Base-by-base conservation (phyloP, 2,113 vertebrate genomes). In the cat (Felis catus) region DNA sequence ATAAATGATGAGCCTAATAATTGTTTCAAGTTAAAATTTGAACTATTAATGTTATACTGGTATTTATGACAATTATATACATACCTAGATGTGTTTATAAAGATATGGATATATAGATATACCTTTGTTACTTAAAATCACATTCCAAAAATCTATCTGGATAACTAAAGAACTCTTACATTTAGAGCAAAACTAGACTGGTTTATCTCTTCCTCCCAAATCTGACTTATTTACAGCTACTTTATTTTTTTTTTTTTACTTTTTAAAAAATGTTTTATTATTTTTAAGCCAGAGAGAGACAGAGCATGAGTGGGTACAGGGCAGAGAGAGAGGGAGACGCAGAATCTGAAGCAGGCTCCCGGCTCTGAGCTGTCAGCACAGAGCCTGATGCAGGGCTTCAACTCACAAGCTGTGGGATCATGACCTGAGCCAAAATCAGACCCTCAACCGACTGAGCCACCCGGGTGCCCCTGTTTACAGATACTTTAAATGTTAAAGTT, bases 101-200 rank as follows among this genome's bases (percentile, higher is more conserved):
- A 48, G 15, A 14, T 76, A 74, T 13, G 21, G 58, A 36, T 15
- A 25, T 27, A 73, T 36, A 36, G 27, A 41, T 25, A 10, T 45
- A 73, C 41, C 8, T 87, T 84, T 73, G 39, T 80, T 85, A 93
- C 53, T 33, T 85, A 83, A 79, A 94, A 63, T 61, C 79, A 81
- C 25, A 79, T 63, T 85, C 55, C 76, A 94, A 98, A 97, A 31
- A 89, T 8, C 39, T 21, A 89, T 65, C 70, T 78, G n/a, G n/a
- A 83, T 7, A n/a, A 39, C 3, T 89, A 51, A 96, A 94, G 83
- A 93, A 95, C 41, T 84, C 53, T 45, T 45, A 39, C 31, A 97
- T 45, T 80, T 80, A 48, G 19, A 66, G 48, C 41, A 82, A 19
- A 95, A 91, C 5, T 23, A 3, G 19, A 73, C 12, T 84, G 79